Base-by-base conservation (phyloP, 1,140 invertebrate species). In the Chironomus tepperi region DNA sequence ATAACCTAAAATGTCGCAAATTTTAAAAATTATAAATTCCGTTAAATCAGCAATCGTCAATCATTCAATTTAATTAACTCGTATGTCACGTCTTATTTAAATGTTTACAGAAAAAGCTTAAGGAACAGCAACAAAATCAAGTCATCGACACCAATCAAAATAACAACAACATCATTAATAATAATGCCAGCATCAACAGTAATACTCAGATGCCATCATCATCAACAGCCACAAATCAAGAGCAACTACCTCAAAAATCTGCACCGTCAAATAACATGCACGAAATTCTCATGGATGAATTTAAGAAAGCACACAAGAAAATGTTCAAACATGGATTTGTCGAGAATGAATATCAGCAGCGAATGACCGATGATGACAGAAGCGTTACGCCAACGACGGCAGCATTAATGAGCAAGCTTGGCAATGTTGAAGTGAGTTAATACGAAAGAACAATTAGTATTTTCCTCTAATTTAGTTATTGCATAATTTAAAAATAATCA, bases 281-380 rank as follows among this genome's bases (percentile, higher is more conserved):
- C 77, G 86, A 87, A 75, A 88, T 92, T 78, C 81, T 95, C 73
- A 94, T 95, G 90, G 89, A 93, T 82, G 93, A 95, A 83, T 94
- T 95, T 80, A 93, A 92, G 79, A 88, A 89, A 79, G 92, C 91
- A 1, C 92, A 94, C 81, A 86, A 88, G 76, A 91, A 90, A 84
- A 94, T 94, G 92, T 94, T 94, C 82, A 87, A 89, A 74, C 83
- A 83, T 76, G 78, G 79, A 74, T 82, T 83, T 47, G 76, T 73
- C n/a, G 43, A 76, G 64, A 15, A 73, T 42, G 72, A 76, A 0
- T 42, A 73, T 73, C 24, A 73, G 16, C 24, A 73, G 42, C 77
- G 78, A 34, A 57, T 57, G 47, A 75, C 76, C 57, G 16, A 75
- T 74, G 76, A 74, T 67, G 75, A 76, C 16, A 70, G 8, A 21